Evolutionary conservation across 1,140 invertebrate species (phyloP), one percentile per base, ranked within the genome.

Genomic region (Dermatophagoides farinae): DNA sequence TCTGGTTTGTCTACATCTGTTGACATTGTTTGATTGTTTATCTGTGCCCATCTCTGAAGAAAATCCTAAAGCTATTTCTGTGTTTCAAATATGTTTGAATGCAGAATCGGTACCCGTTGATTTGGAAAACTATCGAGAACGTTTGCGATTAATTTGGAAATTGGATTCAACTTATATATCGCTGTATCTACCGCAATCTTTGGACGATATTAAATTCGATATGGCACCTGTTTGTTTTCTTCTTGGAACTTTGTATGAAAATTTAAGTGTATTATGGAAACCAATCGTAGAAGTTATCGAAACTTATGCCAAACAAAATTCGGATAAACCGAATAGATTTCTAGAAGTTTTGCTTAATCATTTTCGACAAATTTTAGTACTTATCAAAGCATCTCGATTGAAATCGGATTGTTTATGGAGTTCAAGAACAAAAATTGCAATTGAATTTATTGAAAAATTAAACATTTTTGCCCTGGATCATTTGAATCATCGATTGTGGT

Each of bases 191-290:
- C 70, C 70, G 18, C 14, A 52, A 41, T 53, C 37, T 31, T 47
- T 37, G 16, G 46, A 25, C 49, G 38, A 63, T 40, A 20, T 41
- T 4, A 37, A 41, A 8, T 61, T 58, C 31, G 37, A 62, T 10
- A n/a, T 49, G 67, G 71, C 78, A 51, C 78, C 82, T 0, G 67
- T 93, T 2, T 76, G 80, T 55, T 89, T 85, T 68, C 75, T 91
- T 60, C 75, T 92, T 9, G 86, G 88, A 9, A 77, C 80, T 62
- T 71, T 93, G 4, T 88, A 84, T 70, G 73, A 85, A 4, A 93
- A 93, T 69, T 92, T 93, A 65, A 83, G 84, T 66, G 72, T 88
- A 22, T 67, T 96, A 0, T 95, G 89, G 89, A 80, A 84, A 50
- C 85, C 87, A n/a, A 73, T 84, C 0, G 72, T 76, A 9, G 78